These are phyloP conservation scores for Brachionus koreanus DNA, from an alignment of 1,140 invertebrate species.

Conservation along the genomic window DNA sequence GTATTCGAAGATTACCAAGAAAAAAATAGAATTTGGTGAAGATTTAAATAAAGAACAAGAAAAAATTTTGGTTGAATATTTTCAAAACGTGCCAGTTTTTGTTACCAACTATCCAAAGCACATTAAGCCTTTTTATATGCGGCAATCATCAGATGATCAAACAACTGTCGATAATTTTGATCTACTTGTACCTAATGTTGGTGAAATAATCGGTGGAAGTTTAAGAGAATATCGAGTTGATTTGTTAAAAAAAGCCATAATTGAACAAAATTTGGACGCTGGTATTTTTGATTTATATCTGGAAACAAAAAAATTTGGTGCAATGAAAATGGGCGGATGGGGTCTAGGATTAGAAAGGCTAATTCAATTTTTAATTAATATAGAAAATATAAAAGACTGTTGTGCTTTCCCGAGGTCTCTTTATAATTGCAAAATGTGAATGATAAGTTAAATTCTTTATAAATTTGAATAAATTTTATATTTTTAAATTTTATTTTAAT, in stretches of 20 bases:
- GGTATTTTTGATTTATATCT: conserved; percentile 7
- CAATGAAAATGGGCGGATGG: conserved; percentile 16
- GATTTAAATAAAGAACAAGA: conserved; percentile 39
- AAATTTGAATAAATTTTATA: background rate
- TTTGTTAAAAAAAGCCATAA: background rate
- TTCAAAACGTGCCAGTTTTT: conserved; percentile 20
- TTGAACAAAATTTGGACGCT: conserved; percentile 6
- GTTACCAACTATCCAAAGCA: conserved; percentile 15
- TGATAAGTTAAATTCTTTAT: background rate
- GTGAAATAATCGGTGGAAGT: conserved; percentile 45
- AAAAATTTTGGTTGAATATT: conserved; percentile 37
- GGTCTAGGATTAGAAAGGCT: conserved; percentile 43
- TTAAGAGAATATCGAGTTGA: conserved; percentile 33
- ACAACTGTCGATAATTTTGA: conserved; percentile 34
- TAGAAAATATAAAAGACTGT: conserved; percentile 34
- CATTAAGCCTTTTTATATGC: conserved; percentile 45
- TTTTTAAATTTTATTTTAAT: too few species aligned
- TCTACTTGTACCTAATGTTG: background rate
- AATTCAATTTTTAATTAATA: conserved; percentile 7
- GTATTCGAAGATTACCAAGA: background rate
- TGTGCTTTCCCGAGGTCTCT: conserved; percentile 36
- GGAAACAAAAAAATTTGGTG: conserved; percentile 36
- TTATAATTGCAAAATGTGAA: conserved; percentile 41
- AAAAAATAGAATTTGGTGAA: conserved; percentile 31
- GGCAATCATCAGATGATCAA: background rate